Evolutionary conservation across 2,113 vertebrate species (phyloP), one percentile per base, ranked within the genome.

Genomic region (Xyliphius kryptos): DNA sequence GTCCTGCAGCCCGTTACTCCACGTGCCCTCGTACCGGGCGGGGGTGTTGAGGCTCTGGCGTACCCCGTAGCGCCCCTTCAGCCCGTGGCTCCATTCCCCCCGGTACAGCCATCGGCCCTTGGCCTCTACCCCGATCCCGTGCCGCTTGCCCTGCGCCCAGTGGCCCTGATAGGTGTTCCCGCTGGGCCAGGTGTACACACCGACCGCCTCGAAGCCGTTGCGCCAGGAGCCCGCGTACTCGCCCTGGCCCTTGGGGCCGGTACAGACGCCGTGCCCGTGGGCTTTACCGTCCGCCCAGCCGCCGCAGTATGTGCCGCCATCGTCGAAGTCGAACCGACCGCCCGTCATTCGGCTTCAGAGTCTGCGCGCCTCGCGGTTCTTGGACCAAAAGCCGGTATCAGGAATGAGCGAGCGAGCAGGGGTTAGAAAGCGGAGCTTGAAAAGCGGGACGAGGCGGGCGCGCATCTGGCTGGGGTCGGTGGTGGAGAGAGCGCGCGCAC

Each of bases 251-350:
- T 93, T 92, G 80, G 93, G 92, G 69, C 93, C 93, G 72, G 92
- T 95, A 86, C 93, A 97, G 79, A 95, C 89, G 69, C 93, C 93
- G 75, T 95, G 93, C 76, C 93, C 92, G 87, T 95, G 93, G 80
- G 91, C 93, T 87, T 97, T 95, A 63, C 93, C 93, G 64, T 93
- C 91, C 80, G 93, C 93, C 93, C 93, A 97, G 81, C 93, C 93
- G 76, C 93, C 93, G 79, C 93, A 97, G 82, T 92, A 97, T 68
- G 93, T 93, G 83, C 93, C 93, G 76, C 93, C 93, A 90, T 97
- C 93, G 88, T 95, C 93, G 87, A 97, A 97, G 83, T 97, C 93
- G 80, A 97, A 95, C 72, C 93, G 89, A 81, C 93, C 93, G 86
- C 93, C 93, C 91, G 92, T 95, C 93, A 97, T 97, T 90, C 91